Evolutionary conservation across 30 jellyfish, hydroid and myxozoan species (phyloP), one percentile per base, ranked within the genome.

Genomic region (Chrysaora quinquecirrha): DNA sequence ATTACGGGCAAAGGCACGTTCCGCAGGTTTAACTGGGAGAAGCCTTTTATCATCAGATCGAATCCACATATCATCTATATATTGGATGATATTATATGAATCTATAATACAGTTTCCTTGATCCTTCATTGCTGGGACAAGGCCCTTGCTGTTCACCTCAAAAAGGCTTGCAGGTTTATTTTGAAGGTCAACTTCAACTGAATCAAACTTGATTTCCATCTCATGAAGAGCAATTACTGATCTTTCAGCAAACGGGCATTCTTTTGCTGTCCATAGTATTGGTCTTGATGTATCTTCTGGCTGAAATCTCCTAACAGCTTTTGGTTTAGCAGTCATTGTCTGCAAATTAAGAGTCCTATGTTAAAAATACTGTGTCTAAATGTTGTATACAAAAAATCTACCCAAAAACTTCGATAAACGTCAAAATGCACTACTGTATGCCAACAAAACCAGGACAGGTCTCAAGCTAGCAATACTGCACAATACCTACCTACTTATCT

Each of bases 41-140:
- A 86, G 67, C 1, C 76, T 70, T 18, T 29, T 24, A 18, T 64
- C 52, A 48, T 49, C 83, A 21, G 48, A 54, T 16, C 54, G 47
- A n/a, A 58, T 25, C 96, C 96, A 86, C 86, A 67, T 86, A 48
- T 86, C 96, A 34, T 86, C 96, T 20, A 86, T 47, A 66, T 86
- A 86, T 50, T 71, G 90, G 80, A 86, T 16, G 22, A 75, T 69
- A 43, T 50, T 76, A 52, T 68, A 64, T 3, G 96, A 86, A 23
- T 86, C 96, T 19, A 14, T 50, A 27, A 86, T n/a, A 70, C 73
- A 25, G 22, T 61, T 29, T 43, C 90, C 87, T 43, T 68, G 86
- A 68, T 86, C 96, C 29, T 86, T 70, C 84, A 86, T 75, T 22
- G 90, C 90, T 1, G 96, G 96, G 0, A 86, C 96, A 30, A 75